phyloP scores from a whole-genome alignment of 2,113 vertebrate genomes.

The Hemiscyllium ocellatum region DNA sequence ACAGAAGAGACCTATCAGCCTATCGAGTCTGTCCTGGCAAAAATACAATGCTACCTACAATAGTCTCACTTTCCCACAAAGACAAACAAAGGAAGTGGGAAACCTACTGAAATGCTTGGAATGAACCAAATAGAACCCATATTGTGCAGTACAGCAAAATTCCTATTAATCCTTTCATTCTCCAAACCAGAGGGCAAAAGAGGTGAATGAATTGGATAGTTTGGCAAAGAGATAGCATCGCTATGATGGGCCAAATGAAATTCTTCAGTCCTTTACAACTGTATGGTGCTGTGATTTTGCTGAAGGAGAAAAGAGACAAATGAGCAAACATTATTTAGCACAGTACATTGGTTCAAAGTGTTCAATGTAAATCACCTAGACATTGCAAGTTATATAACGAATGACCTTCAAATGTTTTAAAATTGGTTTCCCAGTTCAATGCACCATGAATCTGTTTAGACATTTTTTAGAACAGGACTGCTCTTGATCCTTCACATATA shows the following conservation, averaged over 20 bases:
- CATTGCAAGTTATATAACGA: not conserved
- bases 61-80: no score
- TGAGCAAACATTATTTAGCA: not conserved
- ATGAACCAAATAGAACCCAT: no score
- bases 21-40: no score
- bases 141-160: no score
- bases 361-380: slow-evolving; percentile 12
- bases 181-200: not conserved
- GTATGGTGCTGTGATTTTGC: not conserved
- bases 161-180: no score
- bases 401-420: not conserved
- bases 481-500: slow-evolving; percentile 20
- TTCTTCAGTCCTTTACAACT: not conserved
- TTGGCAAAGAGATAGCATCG: not conserved
- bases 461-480: not conserved
- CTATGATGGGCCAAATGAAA: not conserved
- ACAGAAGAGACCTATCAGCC: no score
- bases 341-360: not conserved
- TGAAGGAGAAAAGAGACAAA: slow-evolving; percentile 9
- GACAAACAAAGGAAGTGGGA: no score
- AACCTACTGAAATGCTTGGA: no score
- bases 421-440: slow-evolving; percentile 16
- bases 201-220: not conserved
- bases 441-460: slow-evolving; percentile 13
- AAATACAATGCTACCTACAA: no score